phyloP scores from a whole-genome alignment of 1,140 invertebrate species.

The Pararge aegeria region DNA sequence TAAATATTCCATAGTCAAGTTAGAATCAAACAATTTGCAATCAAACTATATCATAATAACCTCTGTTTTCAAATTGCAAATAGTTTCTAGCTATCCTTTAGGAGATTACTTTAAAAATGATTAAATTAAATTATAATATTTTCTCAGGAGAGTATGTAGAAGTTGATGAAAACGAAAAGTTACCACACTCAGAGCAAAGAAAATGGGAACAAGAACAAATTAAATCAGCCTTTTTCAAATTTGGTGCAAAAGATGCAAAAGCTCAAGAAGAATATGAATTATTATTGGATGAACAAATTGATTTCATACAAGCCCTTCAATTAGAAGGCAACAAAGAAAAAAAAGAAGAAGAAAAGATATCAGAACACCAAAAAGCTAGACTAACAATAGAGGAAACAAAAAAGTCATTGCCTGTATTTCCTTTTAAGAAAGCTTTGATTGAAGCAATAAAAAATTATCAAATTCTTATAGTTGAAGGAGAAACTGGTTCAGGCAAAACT shows the following conservation, averaged over 20 bases:
- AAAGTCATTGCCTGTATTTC: slow-evolving; percentile 95
- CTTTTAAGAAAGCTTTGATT: slow-evolving; percentile 94
- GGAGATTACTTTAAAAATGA: no score
- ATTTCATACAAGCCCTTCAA: slow-evolving; percentile 96
- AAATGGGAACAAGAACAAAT: slow-evolving; percentile 99
- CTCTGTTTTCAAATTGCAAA: no score
- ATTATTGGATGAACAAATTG: slow-evolving; percentile 97
- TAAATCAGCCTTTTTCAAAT: slow-evolving; percentile 93
- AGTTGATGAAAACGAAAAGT: slow-evolving; percentile 91
- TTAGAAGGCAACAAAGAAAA: slow-evolving; percentile 90
- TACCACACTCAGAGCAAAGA: slow-evolving; percentile 95
- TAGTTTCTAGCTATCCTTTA: no score
- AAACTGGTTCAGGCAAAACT: slow-evolving; percentile 98
- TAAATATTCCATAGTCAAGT: no score
- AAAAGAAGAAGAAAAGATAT: slow-evolving; percentile 81
- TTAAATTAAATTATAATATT: background rate
- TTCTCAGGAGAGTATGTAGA: slow-evolving; percentile 88
- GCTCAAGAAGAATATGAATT: slow-evolving; percentile 93
- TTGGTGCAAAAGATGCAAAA: slow-evolving; percentile 94
- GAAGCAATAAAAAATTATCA: slow-evolving; percentile 94
- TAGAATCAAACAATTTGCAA: no score
- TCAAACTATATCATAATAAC: no score
- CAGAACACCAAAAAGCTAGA: slow-evolving; percentile 87
- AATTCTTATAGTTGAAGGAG: slow-evolving; percentile 97
- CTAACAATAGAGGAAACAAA: slow-evolving; percentile 95